A percentile compares a stretch with the other conserved stretches of the same genome.
Conservation (phyloP, 1,140 invertebrate species). For the Chrysomallon squamiferum region DNA sequence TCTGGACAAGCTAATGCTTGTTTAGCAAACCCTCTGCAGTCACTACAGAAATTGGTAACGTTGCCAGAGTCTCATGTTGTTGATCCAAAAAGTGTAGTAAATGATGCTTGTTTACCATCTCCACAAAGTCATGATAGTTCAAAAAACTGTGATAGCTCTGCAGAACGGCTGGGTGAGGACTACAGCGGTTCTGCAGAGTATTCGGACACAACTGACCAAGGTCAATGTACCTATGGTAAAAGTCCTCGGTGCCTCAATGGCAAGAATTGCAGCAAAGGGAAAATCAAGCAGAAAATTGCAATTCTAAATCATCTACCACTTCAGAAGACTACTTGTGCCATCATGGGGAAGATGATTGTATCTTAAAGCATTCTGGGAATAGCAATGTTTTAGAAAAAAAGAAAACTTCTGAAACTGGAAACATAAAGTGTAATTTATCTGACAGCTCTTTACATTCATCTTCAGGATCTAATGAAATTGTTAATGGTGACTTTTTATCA, state of each 20-base stretch:
- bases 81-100: conserved; percentile 59
- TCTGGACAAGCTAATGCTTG: not conserved
- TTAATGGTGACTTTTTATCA: no score
- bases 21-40: conserved; percentile 48
- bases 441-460: no score
- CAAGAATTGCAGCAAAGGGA: conserved; percentile 8
- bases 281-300: not conserved
- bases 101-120: conserved; percentile 47
- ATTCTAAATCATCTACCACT: no score
- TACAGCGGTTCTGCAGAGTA: conserved; percentile 27
- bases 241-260: conserved; percentile 15
- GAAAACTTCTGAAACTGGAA: no score
- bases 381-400: no score
- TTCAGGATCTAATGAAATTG: no score
- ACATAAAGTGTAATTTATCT: no score
- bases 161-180: conserved; percentile 34
- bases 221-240: conserved; percentile 5
- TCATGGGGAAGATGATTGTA: no score
- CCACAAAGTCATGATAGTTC: conserved; percentile 37
- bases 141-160: conserved; percentile 57
- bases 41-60: conserved; percentile 58
- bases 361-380: no score
- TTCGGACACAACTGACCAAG: conserved; percentile 12
- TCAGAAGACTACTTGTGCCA: no score
- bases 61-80: conserved; percentile 58